Evolutionary conservation across 2,888 invertebrate genomes (phyloP).

Genomic region (Chirona hameri): DNA sequence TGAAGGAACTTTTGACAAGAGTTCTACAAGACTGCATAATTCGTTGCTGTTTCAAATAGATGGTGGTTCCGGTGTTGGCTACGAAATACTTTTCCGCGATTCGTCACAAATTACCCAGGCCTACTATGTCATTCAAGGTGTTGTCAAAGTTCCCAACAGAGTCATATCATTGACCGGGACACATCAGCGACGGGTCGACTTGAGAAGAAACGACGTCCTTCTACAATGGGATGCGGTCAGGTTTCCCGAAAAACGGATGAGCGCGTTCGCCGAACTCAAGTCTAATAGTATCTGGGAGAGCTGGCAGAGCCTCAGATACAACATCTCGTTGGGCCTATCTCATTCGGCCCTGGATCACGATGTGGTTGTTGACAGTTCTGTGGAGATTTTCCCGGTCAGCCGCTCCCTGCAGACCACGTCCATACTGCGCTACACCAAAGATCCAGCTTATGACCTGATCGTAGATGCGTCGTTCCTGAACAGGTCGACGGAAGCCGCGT

Average conservation of each 20-base stretch:
- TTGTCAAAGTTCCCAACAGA: neutral
- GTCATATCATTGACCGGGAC: neutral
- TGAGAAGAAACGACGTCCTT: neutral
- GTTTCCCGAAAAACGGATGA: neutral
- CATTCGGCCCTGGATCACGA: neutral
- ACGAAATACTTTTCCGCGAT: neutral
- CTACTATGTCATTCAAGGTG: neutral
- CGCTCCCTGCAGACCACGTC: neutral
- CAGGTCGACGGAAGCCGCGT: neutral
- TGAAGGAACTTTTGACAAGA: neutral
- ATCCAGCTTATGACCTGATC: neutral
- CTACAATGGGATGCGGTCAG: neutral
- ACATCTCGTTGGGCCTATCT: neutral
- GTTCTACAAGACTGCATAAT: neutral
- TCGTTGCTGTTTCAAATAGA: neutral
- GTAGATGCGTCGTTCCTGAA: neutral
- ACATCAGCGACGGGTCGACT: neutral
- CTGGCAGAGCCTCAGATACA: slow-evolving; percentile 2
- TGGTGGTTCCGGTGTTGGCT: neutral
- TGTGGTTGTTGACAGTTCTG: neutral
- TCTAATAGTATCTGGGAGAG: neutral
- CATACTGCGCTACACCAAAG: neutral
- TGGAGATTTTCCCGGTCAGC: neutral
- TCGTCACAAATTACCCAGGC: neutral
- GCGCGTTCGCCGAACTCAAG: neutral